Conservation (phyloP, 2,797 vertebrate species). For the Novumbra hubbsi region DNA sequence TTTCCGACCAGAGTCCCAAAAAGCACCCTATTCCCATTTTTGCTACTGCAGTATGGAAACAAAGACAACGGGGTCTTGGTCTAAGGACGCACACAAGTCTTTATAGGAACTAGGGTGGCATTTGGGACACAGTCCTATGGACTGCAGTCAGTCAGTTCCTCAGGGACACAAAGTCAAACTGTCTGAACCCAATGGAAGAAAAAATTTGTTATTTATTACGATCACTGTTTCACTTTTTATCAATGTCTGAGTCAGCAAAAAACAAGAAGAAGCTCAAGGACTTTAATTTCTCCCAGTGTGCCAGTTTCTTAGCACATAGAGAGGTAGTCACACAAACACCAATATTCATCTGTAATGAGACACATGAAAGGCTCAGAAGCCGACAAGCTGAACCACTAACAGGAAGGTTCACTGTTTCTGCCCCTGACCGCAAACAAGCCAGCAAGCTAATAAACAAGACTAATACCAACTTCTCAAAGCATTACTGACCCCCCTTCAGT, state of each 20-base stretch:
- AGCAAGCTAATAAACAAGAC: neutral
- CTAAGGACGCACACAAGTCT: neutral
- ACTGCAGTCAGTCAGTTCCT: neutral
- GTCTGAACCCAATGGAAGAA: slow-evolving; percentile 24
- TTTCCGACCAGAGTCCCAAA: neutral
- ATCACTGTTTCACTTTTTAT: slow-evolving; percentile 20
- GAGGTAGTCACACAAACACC: neutral
- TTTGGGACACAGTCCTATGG: neutral
- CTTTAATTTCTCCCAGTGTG: neutral
- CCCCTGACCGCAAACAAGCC: neutral
- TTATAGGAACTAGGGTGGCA: neutral
- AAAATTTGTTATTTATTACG: slow-evolving; percentile 32
- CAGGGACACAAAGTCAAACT: slow-evolving; percentile 30
- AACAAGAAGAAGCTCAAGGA: slow-evolving; percentile 15
- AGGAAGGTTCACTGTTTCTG: neutral
- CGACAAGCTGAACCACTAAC: neutral
- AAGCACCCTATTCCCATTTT: neutral
- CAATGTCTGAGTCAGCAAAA: slow-evolving; percentile 10
- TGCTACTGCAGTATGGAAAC: neutral
- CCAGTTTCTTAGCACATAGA: neutral
- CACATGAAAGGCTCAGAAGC: neutral
- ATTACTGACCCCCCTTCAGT: neutral
- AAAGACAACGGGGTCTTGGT: neutral
- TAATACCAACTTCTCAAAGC: neutral
- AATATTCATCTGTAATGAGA: neutral